These are phyloP conservation scores for Thereva nobilitata DNA, from an alignment of 2,888 invertebrate genomes.

Conservation along the genomic window DNA sequence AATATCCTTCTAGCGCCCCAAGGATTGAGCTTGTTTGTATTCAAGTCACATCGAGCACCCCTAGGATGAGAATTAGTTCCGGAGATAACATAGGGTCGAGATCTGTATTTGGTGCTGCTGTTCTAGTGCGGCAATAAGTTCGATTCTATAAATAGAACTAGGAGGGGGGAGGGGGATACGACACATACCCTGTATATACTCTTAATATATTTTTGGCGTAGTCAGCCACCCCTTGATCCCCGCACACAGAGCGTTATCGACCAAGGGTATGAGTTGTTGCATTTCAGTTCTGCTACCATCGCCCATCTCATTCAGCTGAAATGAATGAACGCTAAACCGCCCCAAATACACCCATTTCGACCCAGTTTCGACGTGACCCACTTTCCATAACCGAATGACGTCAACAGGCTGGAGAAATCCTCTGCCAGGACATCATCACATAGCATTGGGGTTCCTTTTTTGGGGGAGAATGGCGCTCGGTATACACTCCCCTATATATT, in stretches of 20 bases:
- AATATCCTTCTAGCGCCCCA: too few relatives aligned
- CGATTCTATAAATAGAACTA: too few relatives aligned
- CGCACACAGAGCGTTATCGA: not conserved
- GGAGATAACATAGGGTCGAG: too few relatives aligned
- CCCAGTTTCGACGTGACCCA: slow-evolving; percentile 37
- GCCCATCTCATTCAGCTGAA: not conserved
- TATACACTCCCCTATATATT: too few relatives aligned
- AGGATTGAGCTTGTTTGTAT: too few relatives aligned
- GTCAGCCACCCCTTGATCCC: slow-evolving; percentile 17
- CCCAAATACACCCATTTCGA: slow-evolving; percentile 22
- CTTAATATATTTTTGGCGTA: slow-evolving; percentile 7
- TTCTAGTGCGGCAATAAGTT: too few relatives aligned
- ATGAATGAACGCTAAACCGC: slow-evolving; percentile 24
- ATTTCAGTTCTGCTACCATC: slow-evolving; percentile 2
- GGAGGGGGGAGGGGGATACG: too few relatives aligned
- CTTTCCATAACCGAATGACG: slow-evolving; percentile 35
- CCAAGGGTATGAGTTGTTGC: slow-evolving; percentile 3
- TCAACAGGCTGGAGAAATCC: slow-evolving; percentile 34
- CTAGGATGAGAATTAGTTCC: too few relatives aligned
- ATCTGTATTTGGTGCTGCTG: too few relatives aligned
- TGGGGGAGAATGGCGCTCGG: too few relatives aligned
- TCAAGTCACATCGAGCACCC: too few relatives aligned
- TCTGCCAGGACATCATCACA: slow-evolving; percentile 23
- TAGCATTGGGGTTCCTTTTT: too few relatives aligned
- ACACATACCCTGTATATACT: not conserved